Evolutionary conservation across 2,797 vertebrate genomes (phyloP), one percentile per base, ranked within the genome.

Genomic region (Crocodylus rhombifer): DNA sequence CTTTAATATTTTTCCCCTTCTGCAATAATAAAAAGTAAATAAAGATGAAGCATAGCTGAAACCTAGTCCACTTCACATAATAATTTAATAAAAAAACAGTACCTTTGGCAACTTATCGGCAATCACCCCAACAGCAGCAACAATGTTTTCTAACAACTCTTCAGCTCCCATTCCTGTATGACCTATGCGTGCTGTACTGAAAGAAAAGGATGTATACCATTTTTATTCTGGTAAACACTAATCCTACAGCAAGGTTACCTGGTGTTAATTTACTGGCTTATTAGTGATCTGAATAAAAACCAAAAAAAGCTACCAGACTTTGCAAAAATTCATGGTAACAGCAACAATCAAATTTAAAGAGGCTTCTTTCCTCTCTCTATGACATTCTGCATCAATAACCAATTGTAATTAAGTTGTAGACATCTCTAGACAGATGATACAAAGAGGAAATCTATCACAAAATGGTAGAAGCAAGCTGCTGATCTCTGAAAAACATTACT

Each of bases 1-100:
- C 61, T 96, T 99, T 99, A 9, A 99, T 97, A n/a, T 98, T 97
- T 14, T 97, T 97, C 97, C 98, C 99, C 84, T 98, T 98, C 99
- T 99, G 97, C n/a, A 93, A 96, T 91, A 17, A 77, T 4, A 88
- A 91, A 33, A 56, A 92, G 12, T 65, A 58, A 4, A 8, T 62
- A 73, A 87, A 91, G 89, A 58, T 5, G 15, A 62, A 74, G 8
- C 10, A 61, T 78, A 10, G 69, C 82, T 71, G 25, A 78, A 30
- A 58, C 13, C 17, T 21, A 15, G 10, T 7, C 71, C 12, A 42
- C 42, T 55, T 26, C 12, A 30, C 5, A 18, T 36, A 11, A 0
- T 1, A 5, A 57, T 0, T 3, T 4, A 18, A 8, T 62, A 13
- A 42, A 2, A 61, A 61, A 75, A 58, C 58, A 91, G 96, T 97